phyloP scores from a whole-genome alignment of 1,140 invertebrate species.

The Drosophila rufa region DNA sequence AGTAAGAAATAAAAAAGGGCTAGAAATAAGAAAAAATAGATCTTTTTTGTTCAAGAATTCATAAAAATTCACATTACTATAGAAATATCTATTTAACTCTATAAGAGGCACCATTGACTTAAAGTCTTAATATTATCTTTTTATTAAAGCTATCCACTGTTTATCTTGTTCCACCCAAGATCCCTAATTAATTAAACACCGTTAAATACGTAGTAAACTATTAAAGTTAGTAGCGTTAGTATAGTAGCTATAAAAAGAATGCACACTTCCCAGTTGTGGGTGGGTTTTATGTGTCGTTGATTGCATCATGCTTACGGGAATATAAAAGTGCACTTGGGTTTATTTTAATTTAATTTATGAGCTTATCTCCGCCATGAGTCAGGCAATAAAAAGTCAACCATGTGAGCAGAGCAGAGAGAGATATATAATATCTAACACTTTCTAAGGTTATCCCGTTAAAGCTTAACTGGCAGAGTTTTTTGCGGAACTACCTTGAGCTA shows the following conservation, averaged over 20 bases:
- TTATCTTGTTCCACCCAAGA: constrained; percentile 10
- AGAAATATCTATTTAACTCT: too few relatives aligned
- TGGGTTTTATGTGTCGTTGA: neutral
- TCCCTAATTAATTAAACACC: constrained; percentile 7
- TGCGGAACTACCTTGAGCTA: constrained; percentile 55
- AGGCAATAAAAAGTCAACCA: constrained; percentile 25
- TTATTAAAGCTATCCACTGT: neutral
- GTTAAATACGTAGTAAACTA: neutral
- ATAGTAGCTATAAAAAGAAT: neutral
- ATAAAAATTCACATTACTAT: too few relatives aligned
- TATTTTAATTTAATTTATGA: constrained; percentile 36
- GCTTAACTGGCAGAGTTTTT: constrained; percentile 24
- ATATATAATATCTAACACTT: constrained; percentile 21
- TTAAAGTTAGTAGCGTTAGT: neutral
- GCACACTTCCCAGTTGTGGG: neutral
- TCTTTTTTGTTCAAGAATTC: too few relatives aligned
- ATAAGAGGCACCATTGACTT: too few relatives aligned
- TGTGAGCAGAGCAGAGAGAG: constrained; percentile 4
- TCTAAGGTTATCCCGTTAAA: constrained; percentile 42
- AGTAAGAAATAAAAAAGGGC: too few relatives aligned
- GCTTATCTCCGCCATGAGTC: constrained; percentile 23
- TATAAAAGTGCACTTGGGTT: constrained; percentile 11
- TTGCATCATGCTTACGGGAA: constrained; percentile 18
- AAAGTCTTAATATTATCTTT: neutral
- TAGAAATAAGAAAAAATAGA: too few relatives aligned